phyloP scores from a whole-genome alignment of 1,140 invertebrate genomes.

The Leptestheria dahalacensis region DNA sequence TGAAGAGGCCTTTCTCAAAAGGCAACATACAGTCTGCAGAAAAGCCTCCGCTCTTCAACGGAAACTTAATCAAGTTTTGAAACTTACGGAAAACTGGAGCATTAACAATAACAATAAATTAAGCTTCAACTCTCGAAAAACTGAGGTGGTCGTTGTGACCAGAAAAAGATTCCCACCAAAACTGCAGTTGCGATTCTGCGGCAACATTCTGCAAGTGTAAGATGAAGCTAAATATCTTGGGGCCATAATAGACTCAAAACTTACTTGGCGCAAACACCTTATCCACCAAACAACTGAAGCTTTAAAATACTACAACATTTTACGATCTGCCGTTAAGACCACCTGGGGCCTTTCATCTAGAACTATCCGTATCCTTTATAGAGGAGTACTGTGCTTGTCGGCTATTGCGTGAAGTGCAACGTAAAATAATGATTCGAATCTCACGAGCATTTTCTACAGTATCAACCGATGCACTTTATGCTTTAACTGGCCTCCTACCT shows the following conservation, averaged over 20 bases:
- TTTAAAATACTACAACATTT: no score
- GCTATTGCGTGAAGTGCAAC: no score
- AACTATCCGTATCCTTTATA: no score
- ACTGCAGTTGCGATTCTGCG: not conserved
- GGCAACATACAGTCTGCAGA: not conserved
- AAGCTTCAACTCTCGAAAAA: not conserved
- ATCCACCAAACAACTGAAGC: not conserved
- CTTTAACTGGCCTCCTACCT: no score
- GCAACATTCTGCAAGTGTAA: not conserved
- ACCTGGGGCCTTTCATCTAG: no score
- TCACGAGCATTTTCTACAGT: no score
- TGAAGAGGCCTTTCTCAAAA: no score
- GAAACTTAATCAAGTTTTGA: not conserved
- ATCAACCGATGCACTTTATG: no score
- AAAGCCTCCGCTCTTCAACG: not conserved
- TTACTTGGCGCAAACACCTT: not conserved
- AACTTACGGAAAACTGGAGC: not conserved
- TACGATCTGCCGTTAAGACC: no score
- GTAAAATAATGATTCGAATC: no score
- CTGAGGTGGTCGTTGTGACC: not conserved
- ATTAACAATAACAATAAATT: not conserved
- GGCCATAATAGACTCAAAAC: not conserved
- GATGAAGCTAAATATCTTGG: not conserved
- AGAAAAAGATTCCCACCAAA: not conserved
- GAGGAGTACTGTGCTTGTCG: no score